Percentiles rank a stretch among this genome's conserved stretches.
These are phyloP conservation scores for Zaprionus ghesquierei DNA, from an alignment of 1,140 invertebrate genomes.

Conservation along the genomic window DNA sequence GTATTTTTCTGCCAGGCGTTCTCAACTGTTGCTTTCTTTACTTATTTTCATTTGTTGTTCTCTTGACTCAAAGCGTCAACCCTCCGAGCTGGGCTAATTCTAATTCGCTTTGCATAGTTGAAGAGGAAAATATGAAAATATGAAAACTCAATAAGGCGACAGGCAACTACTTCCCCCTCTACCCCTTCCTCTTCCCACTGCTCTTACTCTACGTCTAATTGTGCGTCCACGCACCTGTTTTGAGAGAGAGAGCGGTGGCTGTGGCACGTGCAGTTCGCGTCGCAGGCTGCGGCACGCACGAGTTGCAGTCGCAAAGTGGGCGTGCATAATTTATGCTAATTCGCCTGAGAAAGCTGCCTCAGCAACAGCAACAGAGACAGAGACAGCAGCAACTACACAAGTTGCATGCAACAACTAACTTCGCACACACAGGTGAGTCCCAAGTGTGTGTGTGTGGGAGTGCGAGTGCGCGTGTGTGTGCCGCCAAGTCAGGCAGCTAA, in stretches of 20 bases:
- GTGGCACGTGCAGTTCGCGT: slow-evolving; percentile 49
- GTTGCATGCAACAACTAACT: slow-evolving; percentile 27
- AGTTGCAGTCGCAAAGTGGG: slow-evolving; percentile 76
- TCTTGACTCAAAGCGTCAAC: slow-evolving; percentile 1
- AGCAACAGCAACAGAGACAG: slow-evolving; percentile 11
- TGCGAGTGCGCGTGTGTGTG: slow-evolving; percentile 7
- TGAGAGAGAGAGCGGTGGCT: not conserved
- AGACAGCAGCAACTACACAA: slow-evolving; percentile 2
- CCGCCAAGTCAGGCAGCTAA: slow-evolving; percentile 35
- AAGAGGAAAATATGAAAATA: slow-evolving; percentile 72
- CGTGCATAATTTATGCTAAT: slow-evolving; percentile 80
- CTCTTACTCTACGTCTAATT: slow-evolving; percentile 53
- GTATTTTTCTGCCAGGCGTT: no score
- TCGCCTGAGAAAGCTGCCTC: slow-evolving; percentile 58
- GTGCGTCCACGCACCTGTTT: slow-evolving; percentile 68
- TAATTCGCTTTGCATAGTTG: slow-evolving; percentile 77
- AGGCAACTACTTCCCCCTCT: no score
- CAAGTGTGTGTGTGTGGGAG: not conserved
- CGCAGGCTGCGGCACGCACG: slow-evolving; percentile 54
- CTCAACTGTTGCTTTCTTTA: no score
- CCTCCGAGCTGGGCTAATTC: slow-evolving; percentile 64
- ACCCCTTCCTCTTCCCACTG: slow-evolving; percentile 46
- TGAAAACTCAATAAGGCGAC: slow-evolving; percentile 72
- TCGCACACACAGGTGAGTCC: not conserved
- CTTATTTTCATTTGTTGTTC: slow-evolving; percentile 7